Evolutionary conservation across 2,888 invertebrate genomes (phyloP).

Genomic region (Punctoribates punctum): DNA sequence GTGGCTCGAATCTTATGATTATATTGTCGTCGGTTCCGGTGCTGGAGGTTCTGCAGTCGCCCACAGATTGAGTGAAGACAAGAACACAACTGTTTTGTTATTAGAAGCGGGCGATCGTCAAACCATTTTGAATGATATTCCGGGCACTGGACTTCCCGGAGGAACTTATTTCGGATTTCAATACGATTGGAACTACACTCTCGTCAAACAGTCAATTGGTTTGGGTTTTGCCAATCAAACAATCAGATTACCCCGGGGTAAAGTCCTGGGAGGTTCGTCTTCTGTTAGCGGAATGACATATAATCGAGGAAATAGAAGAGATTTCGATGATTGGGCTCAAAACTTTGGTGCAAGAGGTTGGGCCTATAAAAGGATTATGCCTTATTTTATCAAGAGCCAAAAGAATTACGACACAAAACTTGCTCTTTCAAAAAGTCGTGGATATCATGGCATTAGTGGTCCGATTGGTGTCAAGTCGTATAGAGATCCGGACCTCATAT

Average conservation of each 20-base stretch:
- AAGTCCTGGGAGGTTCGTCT: slow-evolving; percentile 81
- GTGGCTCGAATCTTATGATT: neutral
- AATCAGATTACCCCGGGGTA: slow-evolving; percentile 66
- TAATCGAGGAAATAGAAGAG: slow-evolving; percentile 76
- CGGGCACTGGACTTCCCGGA: neutral
- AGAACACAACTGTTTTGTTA: neutral
- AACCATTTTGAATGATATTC: neutral
- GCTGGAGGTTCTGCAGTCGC: neutral
- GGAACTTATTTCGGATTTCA: neutral
- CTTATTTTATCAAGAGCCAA: slow-evolving; percentile 47
- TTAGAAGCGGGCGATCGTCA: slow-evolving; percentile 12
- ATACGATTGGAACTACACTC: neutral
- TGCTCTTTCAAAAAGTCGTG: slow-evolving; percentile 40
- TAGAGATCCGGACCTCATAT: slow-evolving; percentile 31
- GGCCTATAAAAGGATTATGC: slow-evolving; percentile 57
- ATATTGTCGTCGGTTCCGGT: neutral
- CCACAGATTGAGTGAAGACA: neutral
- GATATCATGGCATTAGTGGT: slow-evolving; percentile 8
- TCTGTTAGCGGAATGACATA: slow-evolving; percentile 87
- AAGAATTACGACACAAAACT: slow-evolving; percentile 45
- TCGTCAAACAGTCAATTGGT: neutral
- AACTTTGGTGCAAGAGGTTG: slow-evolving; percentile 77
- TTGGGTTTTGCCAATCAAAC: slow-evolving; percentile 37
- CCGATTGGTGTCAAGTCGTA: slow-evolving; percentile 6
- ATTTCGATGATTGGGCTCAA: slow-evolving; percentile 78